A percentile compares a stretch with the other conserved stretches of the same genome.
phyloP scores from a whole-genome alignment of 2,797 vertebrate genomes.

The Orientallactaga sibirica region DNA sequence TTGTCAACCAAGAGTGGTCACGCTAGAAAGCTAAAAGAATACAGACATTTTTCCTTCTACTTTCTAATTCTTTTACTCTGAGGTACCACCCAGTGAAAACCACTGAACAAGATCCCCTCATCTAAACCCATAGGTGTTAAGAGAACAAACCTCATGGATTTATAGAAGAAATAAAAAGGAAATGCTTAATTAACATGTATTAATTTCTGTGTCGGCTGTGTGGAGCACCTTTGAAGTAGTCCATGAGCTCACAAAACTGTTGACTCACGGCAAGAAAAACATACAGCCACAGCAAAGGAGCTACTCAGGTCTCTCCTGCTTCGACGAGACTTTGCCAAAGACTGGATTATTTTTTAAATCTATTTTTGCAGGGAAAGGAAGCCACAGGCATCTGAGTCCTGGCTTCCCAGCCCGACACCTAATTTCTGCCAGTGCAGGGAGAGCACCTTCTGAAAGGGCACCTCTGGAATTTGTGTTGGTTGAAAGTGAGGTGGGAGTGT shows the following conservation, averaged over 20 bases:
- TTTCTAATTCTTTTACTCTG: conserved; percentile 7
- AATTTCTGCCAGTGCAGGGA: conserved; percentile 71
- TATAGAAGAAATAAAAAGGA: not conserved
- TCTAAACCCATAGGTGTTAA: not conserved
- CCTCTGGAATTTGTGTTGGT: conserved; percentile 63
- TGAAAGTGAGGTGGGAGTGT: conserved; percentile 7
- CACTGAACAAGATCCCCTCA: not conserved
- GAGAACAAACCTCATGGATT: conserved; percentile 26
- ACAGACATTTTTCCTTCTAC: not conserved
- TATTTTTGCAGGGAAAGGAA: conserved; percentile 83
- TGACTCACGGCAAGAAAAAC: conserved; percentile 33
- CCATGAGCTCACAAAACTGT: conserved; percentile 35
- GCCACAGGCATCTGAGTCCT: conserved; percentile 80
- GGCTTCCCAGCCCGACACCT: conserved; percentile 69
- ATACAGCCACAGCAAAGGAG: conserved; percentile 41
- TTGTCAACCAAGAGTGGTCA: not conserved
- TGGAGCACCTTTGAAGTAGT: conserved; percentile 56
- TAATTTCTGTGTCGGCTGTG: conserved; percentile 54
- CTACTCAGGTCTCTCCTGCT: conserved; percentile 47
- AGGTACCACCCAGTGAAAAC: not conserved
- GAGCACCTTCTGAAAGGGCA: conserved; percentile 67
- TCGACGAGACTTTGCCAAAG: conserved; percentile 65
- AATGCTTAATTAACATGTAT: conserved; percentile 53
- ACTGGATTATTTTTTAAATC: conserved; percentile 80
- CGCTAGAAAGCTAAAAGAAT: not conserved